Base-by-base conservation (phyloP, 2,888 invertebrate species). In the Sympetrum striolatum region DNA sequence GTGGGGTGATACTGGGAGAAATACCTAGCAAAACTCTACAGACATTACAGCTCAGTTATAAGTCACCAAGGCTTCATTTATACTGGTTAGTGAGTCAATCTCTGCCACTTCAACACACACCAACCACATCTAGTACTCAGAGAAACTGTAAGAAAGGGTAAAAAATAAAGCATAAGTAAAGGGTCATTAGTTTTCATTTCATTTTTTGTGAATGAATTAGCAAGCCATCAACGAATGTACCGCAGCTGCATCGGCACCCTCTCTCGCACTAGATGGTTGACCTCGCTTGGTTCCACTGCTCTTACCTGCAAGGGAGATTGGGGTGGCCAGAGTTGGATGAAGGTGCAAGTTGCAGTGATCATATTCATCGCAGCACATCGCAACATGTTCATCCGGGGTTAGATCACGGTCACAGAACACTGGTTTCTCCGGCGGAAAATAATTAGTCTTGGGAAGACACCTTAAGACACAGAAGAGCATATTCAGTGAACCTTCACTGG, bases 391-490 rank as follows among this genome's bases (percentile, higher is more conserved):
- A 91, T 93, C 92, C 92, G 93, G 93, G 92, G 93, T 93, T 92
- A 91, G 86, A 37, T 22, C 37, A 80, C 92, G 91, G 93, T 93
- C 92, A 94, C 96, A 96, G 94, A 93, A 93, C 92, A 93, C 93
- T 86, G 96, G 95, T 92, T 94, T 93, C 93, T 96, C 96, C 92
- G 96, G 96, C 92, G 96, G 96, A 93, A 96, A 95, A 95, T 94
- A 94, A 91, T 94, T 92, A 91, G 93, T 92, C 94, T 94, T 94
- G 92, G 94, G 93, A 93, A 95, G 93, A 93, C 95, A 95, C 93
- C 95, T 95, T 93, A 82, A 90, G 81, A 58, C 81, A 90, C 90
- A 90, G 80, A 90, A 81, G 81, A 82, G 64, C 39, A 64, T 53
- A 90, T 60, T 60, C 60, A 44, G 25, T 81, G 44, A 81, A 35